phyloP scores from a whole-genome alignment of 2,113 vertebrate genomes.

The Spea bombifrons region DNA sequence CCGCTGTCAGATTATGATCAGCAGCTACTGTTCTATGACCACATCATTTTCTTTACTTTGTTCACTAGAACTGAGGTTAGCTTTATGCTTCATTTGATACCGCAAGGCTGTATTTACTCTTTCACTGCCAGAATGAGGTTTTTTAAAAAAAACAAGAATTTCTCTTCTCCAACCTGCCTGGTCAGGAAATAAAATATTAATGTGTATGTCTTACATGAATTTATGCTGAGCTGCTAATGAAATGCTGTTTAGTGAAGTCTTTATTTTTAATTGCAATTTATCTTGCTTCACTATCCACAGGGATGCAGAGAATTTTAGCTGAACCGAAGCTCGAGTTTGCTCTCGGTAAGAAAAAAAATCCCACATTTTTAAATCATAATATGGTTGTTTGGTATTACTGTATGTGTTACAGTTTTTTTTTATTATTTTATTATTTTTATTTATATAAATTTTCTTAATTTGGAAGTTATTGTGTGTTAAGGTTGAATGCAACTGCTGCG shows the following conservation, averaged over 20 bases:
- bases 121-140: neutral
- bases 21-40: neutral
- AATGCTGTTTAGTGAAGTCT: constrained; percentile 31
- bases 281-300: constrained; percentile 55
- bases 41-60: neutral
- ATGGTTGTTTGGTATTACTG: too few relatives aligned
- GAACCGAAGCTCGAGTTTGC: constrained; percentile 75
- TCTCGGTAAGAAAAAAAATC: constrained; percentile 67
- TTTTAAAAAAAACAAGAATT: constrained; percentile 1
- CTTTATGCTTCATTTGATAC: neutral
- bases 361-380: too few relatives aligned
- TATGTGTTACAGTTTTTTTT: too few relatives aligned
- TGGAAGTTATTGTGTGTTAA: neutral
- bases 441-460: neutral
- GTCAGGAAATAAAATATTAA: constrained; percentile 20
- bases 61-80: neutral
- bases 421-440: too few relatives aligned
- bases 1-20: neutral
- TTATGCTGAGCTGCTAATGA: constrained; percentile 23
- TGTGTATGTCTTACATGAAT: neutral
- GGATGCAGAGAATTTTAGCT: constrained; percentile 65
- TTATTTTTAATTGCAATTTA: constrained; percentile 46
- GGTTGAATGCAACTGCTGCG: neutral
- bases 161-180: constrained; percentile 5
- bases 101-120: neutral